Percentiles rank a stretch among this genome's conserved stretches.
Evolutionary conservation across 2,113 vertebrate species (phyloP).

Genomic region (Gavialis gangeticus): DNA sequence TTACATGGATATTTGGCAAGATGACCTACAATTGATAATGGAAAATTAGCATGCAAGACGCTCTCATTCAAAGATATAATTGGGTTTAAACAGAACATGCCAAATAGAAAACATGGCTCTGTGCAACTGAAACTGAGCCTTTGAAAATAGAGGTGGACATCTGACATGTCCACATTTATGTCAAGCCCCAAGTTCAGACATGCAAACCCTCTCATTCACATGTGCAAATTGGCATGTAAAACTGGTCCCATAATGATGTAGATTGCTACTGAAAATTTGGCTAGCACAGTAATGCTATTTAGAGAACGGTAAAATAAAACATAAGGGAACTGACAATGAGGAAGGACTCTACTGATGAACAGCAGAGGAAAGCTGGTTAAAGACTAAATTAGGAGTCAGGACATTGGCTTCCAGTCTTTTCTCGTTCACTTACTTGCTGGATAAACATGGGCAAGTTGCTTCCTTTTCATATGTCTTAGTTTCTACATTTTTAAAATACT

Average conservation of each 20-base stretch:
- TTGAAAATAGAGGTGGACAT: neutral
- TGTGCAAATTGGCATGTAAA: neutral
- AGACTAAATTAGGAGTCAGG: neutral
- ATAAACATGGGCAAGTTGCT: neutral
- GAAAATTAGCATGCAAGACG: fast-evolving
- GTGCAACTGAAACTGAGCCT: neutral
- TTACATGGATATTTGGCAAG: neutral
- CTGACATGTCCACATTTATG: neutral
- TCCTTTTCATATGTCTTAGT: neutral
- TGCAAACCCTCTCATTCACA: neutral
- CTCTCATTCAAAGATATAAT: neutral
- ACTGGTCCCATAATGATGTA: neutral
- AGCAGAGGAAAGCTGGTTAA: conserved; percentile 25
- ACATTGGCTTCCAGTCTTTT: neutral
- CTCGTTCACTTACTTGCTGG: neutral
- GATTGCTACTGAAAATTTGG: conserved; percentile 14
- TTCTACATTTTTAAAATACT: neutral
- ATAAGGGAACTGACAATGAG: neutral
- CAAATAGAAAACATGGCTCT: neutral
- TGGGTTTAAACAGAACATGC: neutral
- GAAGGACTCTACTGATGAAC: conserved; percentile 3
- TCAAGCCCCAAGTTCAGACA: neutral
- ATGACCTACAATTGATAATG: neutral
- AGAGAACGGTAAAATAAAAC: neutral
- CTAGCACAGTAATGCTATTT: neutral